Conservation (phyloP, 2,113 vertebrate genomes). For the Anolis carolinensis region DNA sequence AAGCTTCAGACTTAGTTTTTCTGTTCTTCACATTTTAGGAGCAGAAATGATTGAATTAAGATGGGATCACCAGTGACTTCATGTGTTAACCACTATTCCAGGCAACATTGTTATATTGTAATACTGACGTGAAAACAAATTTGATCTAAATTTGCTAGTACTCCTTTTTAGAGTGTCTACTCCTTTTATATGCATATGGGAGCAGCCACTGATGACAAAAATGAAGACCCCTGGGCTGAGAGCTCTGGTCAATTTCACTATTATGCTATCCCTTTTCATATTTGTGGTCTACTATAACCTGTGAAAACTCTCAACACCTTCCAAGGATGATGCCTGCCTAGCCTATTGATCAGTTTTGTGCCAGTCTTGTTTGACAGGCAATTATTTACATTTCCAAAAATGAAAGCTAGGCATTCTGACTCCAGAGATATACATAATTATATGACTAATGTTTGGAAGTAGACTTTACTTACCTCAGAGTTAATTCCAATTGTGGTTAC, state of each 20-base stretch:
- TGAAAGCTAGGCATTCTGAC: no score
- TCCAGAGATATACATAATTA: no score
- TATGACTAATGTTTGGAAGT: no score
- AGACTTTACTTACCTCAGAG: no score
- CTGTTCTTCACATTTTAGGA: not conserved
- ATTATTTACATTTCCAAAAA: no score
- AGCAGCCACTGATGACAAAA: not conserved
- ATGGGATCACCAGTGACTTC: not conserved
- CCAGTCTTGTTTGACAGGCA: no score
- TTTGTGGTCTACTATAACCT: not conserved
- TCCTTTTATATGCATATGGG: not conserved
- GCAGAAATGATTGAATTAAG: not conserved
- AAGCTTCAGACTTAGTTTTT: not conserved
- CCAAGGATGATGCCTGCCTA: not conserved
- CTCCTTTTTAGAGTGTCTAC: not conserved
- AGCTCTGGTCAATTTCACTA: not conserved
- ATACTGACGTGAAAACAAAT: not conserved
- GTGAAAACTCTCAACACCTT: not conserved
- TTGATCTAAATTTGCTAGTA: not conserved
- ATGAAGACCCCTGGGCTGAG: not conserved
- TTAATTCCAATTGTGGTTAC: no score
- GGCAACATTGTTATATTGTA: not conserved
- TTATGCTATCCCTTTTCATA: not conserved
- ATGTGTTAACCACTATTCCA: not conserved
- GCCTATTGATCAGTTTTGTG: no score